Conservation (phyloP, 2,888 invertebrate species). For the Agrilus mali region DNA sequence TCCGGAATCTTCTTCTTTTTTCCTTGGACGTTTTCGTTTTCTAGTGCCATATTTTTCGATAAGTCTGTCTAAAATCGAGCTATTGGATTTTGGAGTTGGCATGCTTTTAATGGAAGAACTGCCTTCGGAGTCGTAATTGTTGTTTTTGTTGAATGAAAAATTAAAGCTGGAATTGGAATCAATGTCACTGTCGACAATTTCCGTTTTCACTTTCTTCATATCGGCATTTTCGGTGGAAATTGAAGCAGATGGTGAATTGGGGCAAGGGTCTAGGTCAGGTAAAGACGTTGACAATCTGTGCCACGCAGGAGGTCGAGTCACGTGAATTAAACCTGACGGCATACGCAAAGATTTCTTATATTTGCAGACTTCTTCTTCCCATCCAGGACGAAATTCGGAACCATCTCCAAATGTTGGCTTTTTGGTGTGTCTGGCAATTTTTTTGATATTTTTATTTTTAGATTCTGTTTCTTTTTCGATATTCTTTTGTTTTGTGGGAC, state of each 20-base stretch:
- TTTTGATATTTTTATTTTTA: slow-evolving; percentile 13
- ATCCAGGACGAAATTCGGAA: slow-evolving; percentile 62
- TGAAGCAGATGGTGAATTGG: slow-evolving; percentile 55
- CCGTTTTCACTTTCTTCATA: slow-evolving; percentile 23
- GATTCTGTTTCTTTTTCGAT: slow-evolving; percentile 23
- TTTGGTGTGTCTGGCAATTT: slow-evolving; percentile 28
- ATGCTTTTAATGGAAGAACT: slow-evolving; percentile 54
- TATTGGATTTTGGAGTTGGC: slow-evolving; percentile 35
- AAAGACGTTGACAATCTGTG: slow-evolving; percentile 60
- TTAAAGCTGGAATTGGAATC: slow-evolving; percentile 55
- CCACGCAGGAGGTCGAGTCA: slow-evolving; percentile 59
- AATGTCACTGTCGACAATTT: slow-evolving; percentile 47
- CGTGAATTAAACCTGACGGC: slow-evolving; percentile 68
- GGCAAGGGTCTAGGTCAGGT: slow-evolving; percentile 65
- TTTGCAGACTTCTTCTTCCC: slow-evolving; percentile 73
- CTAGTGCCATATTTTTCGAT: slow-evolving; percentile 52
- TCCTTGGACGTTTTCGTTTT: slow-evolving; percentile 41
- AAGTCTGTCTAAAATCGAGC: slow-evolving; percentile 53
- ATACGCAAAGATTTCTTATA: slow-evolving; percentile 73
- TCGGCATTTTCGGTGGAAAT: slow-evolving; percentile 43
- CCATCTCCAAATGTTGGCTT: slow-evolving; percentile 59
- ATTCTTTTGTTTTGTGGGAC: slow-evolving; percentile 16
- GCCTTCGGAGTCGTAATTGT: slow-evolving; percentile 56
- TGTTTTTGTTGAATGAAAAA: slow-evolving; percentile 39
- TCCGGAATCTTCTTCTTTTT: slow-evolving; percentile 41